Percentiles rank a stretch among this genome's conserved stretches.
Evolutionary conservation across 2,888 invertebrate species (phyloP).

Genomic region (Drosophila birchii): DNA sequence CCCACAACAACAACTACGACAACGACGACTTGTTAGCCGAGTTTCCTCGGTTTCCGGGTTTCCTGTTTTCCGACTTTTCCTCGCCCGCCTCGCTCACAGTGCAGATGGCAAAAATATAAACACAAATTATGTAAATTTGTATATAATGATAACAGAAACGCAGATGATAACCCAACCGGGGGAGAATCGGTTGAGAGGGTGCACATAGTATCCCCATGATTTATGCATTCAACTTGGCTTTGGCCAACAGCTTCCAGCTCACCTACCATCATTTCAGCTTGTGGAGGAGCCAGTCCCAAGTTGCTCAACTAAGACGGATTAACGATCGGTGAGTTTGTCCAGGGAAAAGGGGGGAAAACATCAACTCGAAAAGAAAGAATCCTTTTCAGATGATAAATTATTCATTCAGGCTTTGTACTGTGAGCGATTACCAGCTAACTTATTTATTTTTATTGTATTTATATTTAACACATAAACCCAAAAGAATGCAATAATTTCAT

Average conservation of each 20-base stretch:
- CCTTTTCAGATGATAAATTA: constrained; percentile 3
- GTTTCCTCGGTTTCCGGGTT: constrained; percentile 12
- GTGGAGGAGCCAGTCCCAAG: neutral
- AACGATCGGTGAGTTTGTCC: constrained; percentile 4
- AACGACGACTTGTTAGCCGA: constrained; percentile 5
- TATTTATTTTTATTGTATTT: neutral
- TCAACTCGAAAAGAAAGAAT: neutral
- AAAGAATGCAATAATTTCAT: neutral
- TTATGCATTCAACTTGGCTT: constrained; percentile 47
- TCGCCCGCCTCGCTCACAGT: neutral
- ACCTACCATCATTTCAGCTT: neutral
- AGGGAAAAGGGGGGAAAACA: neutral
- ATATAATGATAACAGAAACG: constrained; percentile 70
- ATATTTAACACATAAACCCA: neutral
- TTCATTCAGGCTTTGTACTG: neutral
- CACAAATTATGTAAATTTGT: constrained; percentile 75
- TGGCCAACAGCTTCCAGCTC: neutral
- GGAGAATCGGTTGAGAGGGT: constrained; percentile 33
- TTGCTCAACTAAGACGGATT: constrained; percentile 30
- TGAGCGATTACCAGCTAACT: constrained; percentile 4
- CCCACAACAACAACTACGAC: no score
- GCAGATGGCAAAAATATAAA: constrained; percentile 56
- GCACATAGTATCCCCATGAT: constrained; percentile 41
- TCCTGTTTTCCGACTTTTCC: neutral
- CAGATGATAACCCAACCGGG: constrained; percentile 11